These are phyloP conservation scores for Molorchus minor DNA, from an alignment of 2,888 invertebrate genomes.

Conservation along the genomic window DNA sequence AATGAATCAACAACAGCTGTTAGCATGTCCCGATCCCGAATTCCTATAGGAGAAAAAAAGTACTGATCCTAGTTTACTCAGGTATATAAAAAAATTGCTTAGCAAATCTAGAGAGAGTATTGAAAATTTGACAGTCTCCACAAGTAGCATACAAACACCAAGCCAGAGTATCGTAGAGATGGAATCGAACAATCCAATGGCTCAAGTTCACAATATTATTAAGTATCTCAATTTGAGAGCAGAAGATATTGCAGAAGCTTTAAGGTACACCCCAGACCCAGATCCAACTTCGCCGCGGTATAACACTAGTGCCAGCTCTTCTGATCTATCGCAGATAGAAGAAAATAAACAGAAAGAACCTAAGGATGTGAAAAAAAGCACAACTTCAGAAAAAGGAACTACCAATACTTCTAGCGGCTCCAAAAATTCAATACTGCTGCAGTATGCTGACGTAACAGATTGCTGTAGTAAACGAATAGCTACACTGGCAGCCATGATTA, in stretches of 20 bases:
- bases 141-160: constrained; percentile 64
- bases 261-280: constrained; percentile 43
- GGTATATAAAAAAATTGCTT: constrained; percentile 65
- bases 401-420: constrained; percentile 36
- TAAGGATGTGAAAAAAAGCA: neutral
- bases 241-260: constrained; percentile 43
- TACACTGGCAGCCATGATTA: constrained; percentile 66
- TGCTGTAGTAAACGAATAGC: constrained; percentile 68
- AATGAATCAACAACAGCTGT: constrained; percentile 21
- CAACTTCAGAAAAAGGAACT: constrained; percentile 30
- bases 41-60: neutral
- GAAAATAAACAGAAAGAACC: neutral
- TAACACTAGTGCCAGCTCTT: constrained; percentile 28
- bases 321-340: neutral
- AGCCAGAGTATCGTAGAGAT: constrained; percentile 63
- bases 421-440: constrained; percentile 32
- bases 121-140: constrained; percentile 62
- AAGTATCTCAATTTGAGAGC: constrained; percentile 48
- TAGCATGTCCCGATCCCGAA: constrained; percentile 7
- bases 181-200: constrained; percentile 55
- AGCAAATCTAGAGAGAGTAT: constrained; percentile 65
- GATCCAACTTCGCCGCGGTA: constrained; percentile 28
- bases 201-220: constrained; percentile 39
- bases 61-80: constrained; percentile 58
- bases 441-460: constrained; percentile 66